These are phyloP conservation scores for Murina feae DNA, from an alignment of 2,113 vertebrate species.

Conservation along the genomic window DNA sequence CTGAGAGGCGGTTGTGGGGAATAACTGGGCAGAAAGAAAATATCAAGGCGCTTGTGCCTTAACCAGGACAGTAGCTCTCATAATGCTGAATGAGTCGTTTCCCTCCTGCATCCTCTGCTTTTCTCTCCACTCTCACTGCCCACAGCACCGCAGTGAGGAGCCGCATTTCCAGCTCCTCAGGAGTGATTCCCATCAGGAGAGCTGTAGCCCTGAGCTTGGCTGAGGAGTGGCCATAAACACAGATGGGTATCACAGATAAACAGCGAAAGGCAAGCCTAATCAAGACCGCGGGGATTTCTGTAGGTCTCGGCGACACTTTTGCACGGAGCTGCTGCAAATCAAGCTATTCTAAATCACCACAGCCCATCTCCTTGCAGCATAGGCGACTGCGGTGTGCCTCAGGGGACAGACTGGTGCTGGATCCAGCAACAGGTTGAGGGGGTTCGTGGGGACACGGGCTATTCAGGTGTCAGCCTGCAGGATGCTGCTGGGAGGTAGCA, in stretches of 20 bases:
- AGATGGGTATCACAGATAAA: conserved; percentile 46
- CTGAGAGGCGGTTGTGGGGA: rapidly evolving
- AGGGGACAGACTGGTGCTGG: neutral
- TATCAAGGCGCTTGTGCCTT: neutral
- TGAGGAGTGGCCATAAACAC: neutral
- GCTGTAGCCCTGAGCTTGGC: neutral
- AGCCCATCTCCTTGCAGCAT: neutral
- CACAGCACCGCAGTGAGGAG: neutral
- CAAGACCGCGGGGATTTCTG: neutral
- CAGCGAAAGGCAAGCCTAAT: conserved; percentile 7
- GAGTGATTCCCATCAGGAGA: neutral
- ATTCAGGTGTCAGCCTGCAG: neutral
- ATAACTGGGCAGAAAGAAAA: neutral
- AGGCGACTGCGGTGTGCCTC: neutral
- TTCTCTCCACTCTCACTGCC: neutral
- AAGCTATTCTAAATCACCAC: neutral
- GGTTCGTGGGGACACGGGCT: neutral
- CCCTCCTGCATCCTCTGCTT: neutral
- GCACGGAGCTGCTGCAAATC: conserved; percentile 8
- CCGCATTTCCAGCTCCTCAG: rapidly evolving
- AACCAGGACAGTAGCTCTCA: neutral
- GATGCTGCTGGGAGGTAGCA: neutral
- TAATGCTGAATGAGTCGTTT: neutral
- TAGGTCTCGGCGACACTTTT: neutral
- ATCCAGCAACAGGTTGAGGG: neutral